A percentile compares a stretch with the other conserved stretches of the same genome.
phyloP scores from a whole-genome alignment of 2,113 vertebrate genomes.

The Rhinogobius similis region DNA sequence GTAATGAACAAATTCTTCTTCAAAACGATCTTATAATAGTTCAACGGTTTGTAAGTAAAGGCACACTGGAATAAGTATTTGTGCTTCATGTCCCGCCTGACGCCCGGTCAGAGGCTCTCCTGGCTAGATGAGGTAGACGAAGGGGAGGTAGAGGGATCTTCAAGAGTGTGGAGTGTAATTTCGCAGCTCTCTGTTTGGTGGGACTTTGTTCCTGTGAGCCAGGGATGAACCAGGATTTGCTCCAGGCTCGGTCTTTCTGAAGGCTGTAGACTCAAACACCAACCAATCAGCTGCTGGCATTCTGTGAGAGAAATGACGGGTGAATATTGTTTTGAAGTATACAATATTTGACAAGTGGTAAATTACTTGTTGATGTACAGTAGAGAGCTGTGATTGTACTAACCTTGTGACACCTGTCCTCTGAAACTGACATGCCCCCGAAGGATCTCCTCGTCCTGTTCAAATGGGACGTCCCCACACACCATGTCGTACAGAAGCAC shows the following conservation, averaged over 20 bases:
- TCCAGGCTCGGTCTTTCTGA: conserved; percentile 90
- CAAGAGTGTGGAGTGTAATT: conserved; percentile 78
- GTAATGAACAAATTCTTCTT: background rate
- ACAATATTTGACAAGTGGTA: background rate
- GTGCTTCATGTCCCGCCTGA: background rate
- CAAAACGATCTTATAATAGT: conserved; percentile 1
- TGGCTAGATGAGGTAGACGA: conserved; percentile 83
- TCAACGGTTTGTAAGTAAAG: conserved; percentile 4
- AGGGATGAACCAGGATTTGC: conserved; percentile 89
- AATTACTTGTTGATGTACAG: background rate
- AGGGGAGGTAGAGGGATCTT: conserved; percentile 47
- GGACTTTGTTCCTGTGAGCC: conserved; percentile 75
- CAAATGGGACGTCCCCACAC: conserved; percentile 93
- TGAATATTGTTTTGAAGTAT: background rate
- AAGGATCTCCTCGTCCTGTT: conserved; percentile 92
- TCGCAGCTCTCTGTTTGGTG: conserved; percentile 47
- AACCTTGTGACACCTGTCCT: conserved; percentile 86
- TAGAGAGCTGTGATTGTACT: background rate
- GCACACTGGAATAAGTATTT: background rate
- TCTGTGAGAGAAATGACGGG: conserved; percentile 67
- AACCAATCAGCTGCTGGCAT: conserved; percentile 91
- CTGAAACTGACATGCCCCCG: conserved; percentile 85
- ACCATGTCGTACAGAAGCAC: conserved; percentile 95
- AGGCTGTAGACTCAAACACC: conserved; percentile 90
- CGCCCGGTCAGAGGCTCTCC: conserved; percentile 84